Evolutionary conservation across 2,888 invertebrate species (phyloP).

Genomic region (Nomada fabriciana): DNA sequence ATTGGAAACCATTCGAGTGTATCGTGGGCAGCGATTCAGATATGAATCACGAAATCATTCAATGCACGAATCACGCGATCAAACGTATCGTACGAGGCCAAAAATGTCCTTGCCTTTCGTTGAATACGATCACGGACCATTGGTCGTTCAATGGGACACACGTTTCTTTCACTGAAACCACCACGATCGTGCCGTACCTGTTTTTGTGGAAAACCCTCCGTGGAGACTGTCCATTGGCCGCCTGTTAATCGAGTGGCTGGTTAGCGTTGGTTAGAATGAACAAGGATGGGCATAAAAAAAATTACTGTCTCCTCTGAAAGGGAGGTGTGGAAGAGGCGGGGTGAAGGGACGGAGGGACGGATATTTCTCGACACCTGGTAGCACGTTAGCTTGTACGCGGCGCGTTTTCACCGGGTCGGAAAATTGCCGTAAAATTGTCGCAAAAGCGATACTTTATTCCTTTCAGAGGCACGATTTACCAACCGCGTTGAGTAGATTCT

Average conservation of each 20-base stretch:
- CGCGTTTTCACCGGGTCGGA: slow-evolving; percentile 78
- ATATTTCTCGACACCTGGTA: slow-evolving; percentile 61
- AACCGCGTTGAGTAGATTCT: slow-evolving; percentile 56
- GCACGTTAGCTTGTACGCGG: slow-evolving; percentile 40
- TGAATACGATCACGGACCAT: slow-evolving; percentile 69
- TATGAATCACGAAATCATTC: slow-evolving; percentile 33
- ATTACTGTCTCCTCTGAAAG: not conserved
- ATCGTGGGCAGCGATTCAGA: slow-evolving; percentile 20
- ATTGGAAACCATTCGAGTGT: not conserved
- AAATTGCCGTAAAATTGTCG: slow-evolving; percentile 84
- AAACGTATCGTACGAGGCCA: not conserved
- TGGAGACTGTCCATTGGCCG: slow-evolving; percentile 53
- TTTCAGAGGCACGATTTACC: slow-evolving; percentile 69
- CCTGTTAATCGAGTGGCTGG: slow-evolving; percentile 56
- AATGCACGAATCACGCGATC: slow-evolving; percentile 10
- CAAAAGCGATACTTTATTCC: slow-evolving; percentile 82
- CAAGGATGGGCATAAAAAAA: not conserved
- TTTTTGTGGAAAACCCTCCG: slow-evolving; percentile 69
- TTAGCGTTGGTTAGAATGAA: slow-evolving; percentile 22
- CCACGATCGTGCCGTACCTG: slow-evolving; percentile 47
- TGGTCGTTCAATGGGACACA: slow-evolving; percentile 60
- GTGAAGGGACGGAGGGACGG: slow-evolving; percentile 19
- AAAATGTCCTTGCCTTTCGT: slow-evolving; percentile 30
- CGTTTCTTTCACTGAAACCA: slow-evolving; percentile 43
- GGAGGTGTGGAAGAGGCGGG: not conserved